Evolutionary conservation across 92 coral and sea anemone species (phyloP).

Genomic region (Palythoa grandis): DNA sequence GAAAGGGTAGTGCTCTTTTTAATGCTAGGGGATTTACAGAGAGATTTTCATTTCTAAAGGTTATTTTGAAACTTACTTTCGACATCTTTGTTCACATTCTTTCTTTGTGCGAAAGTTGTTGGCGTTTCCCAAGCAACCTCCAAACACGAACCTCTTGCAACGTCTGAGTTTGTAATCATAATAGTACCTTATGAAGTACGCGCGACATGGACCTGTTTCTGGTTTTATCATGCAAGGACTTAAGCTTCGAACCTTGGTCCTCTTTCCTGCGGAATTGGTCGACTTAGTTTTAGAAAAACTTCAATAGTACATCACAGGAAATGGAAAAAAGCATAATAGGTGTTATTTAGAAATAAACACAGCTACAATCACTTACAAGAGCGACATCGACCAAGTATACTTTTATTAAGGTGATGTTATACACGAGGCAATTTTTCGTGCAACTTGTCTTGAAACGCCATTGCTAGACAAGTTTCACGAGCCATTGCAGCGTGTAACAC

Average conservation of each 20-base stretch:
- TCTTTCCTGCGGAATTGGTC: not conserved
- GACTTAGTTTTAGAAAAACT: not conserved
- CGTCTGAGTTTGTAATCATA: conserved; percentile 3
- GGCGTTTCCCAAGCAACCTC: conserved; percentile 28
- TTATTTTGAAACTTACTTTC: conserved; percentile 3
- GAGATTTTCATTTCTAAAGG: too few relatives aligned
- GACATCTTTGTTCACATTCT: conserved; percentile 22
- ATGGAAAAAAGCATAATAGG: too few relatives aligned
- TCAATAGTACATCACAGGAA: not conserved
- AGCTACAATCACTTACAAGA: too few relatives aligned
- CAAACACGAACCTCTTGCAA: conserved; percentile 24
- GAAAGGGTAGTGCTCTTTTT: too few relatives aligned
- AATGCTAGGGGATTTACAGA: too few relatives aligned
- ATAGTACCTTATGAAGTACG: conserved; percentile 15
- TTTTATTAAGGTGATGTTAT: too few relatives aligned
- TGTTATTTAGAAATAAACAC: too few relatives aligned
- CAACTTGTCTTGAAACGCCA: too few relatives aligned
- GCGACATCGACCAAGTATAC: too few relatives aligned
- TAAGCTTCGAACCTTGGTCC: not conserved
- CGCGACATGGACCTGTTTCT: conserved; percentile 18
- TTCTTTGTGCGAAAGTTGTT: conserved; percentile 19
- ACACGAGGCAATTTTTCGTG: too few relatives aligned
- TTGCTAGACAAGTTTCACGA: too few relatives aligned
- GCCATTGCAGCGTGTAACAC: too few relatives aligned
- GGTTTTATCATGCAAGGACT: not conserved